Conservation (phyloP, 2,797 vertebrate genomes). For the Trichosurus vulpecula region DNA sequence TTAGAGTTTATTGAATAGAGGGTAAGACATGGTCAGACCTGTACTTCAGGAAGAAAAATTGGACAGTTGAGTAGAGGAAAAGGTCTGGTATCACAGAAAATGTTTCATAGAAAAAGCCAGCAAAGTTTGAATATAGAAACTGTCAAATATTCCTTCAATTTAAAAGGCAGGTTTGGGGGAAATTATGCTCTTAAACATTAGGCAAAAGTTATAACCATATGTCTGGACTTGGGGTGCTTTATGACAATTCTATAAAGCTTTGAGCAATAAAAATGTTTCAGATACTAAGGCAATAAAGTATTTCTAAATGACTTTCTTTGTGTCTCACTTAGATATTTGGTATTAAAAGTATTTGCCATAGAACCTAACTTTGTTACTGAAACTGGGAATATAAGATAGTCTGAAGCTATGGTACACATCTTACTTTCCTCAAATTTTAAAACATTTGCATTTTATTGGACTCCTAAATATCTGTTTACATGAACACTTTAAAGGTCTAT, state of each 20-base stretch:
- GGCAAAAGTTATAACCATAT: background rate
- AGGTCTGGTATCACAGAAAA: background rate
- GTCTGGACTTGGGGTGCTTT: conserved; percentile 7
- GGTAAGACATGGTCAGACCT: background rate
- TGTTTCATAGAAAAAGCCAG: background rate
- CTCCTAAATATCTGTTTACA: background rate
- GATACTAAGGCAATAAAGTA: conserved; percentile 36
- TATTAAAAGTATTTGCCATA: conserved; percentile 28
- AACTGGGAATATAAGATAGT: background rate
- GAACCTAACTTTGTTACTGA: background rate
- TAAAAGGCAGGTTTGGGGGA: conserved; percentile 12
- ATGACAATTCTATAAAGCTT: conserved; percentile 22
- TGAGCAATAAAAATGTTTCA: conserved; percentile 37
- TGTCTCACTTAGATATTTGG: background rate
- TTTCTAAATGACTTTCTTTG: conserved; percentile 1
- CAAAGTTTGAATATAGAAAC: background rate
- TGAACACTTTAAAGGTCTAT: background rate
- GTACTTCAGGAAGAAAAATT: background rate
- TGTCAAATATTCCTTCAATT: conserved; percentile 12
- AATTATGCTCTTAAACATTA: background rate
- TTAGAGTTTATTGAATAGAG: background rate
- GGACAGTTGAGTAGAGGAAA: background rate
- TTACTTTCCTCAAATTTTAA: conserved; percentile 19
- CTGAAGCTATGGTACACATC: background rate
- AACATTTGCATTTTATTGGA: background rate